Conservation (phyloP, 2,888 invertebrate species). For the Xestia xanthographa region DNA sequence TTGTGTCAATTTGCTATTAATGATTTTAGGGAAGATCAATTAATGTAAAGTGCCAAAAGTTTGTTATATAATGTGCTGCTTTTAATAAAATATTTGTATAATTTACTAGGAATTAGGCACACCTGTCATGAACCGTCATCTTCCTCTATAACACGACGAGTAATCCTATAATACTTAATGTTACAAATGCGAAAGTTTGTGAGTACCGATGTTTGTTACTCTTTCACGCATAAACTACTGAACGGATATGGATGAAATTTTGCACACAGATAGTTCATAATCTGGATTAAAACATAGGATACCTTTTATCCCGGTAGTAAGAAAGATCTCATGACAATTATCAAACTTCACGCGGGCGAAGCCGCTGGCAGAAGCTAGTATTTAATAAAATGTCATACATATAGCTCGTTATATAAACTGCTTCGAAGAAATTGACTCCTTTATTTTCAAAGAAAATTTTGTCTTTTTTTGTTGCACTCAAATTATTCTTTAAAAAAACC, state of each 20-base stretch:
- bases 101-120: slow-evolving; percentile 18
- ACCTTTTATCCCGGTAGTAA: no score
- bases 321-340: no score
- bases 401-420: background rate
- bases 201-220: no score
- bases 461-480: background rate
- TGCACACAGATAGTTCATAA: no score
- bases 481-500: background rate
- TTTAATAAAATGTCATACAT: background rate
- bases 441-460: background rate
- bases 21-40: background rate
- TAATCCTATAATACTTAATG: no score
- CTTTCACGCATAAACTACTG: no score
- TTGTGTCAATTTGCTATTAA: background rate
- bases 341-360: no score
- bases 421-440: background rate
- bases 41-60: background rate
- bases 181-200: no score
- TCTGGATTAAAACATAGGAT: no score
- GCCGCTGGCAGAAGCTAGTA: no score
- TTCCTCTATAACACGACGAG: background rate
- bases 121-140: slow-evolving; percentile 1
- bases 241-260: no score
- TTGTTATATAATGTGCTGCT: background rate
- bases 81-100: slow-evolving; percentile 11